Conservation (phyloP, 1,140 invertebrate species). For the Ylistrum balloti region DNA sequence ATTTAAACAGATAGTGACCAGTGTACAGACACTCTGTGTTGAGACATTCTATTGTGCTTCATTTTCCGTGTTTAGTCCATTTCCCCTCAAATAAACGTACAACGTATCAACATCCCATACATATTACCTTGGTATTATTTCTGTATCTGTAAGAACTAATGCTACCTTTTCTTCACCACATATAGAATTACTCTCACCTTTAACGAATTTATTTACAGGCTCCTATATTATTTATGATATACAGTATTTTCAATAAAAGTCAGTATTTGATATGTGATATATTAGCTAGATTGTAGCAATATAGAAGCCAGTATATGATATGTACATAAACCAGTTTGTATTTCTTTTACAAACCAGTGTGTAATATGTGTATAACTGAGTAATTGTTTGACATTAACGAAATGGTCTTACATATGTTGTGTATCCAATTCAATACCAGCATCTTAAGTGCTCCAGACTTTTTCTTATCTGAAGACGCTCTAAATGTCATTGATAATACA, state of each 20-base stretch:
- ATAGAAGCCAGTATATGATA: too few species aligned
- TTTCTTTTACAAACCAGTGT: not conserved
- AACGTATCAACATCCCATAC: too few species aligned
- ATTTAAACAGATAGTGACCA: too few species aligned
- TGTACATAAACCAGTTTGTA: too few species aligned
- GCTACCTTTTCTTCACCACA: not conserved
- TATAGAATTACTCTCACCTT: not conserved
- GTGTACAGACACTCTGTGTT: too few species aligned
- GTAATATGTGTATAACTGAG: not conserved
- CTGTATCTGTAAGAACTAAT: not conserved
- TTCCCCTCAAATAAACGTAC: not conserved
- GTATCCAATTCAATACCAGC: not conserved
- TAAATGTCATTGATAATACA: not conserved
- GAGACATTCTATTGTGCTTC: too few species aligned
- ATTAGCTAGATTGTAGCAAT: too few species aligned
- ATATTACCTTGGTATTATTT: too few species aligned
- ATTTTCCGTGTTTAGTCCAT: too few species aligned
- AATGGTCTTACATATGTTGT: not conserved
- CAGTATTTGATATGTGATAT: not conserved
- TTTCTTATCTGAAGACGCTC: not conserved
- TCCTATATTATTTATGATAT: not conserved
- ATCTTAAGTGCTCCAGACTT: not conserved
- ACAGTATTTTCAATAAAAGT: not conserved
- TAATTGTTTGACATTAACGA: not conserved
- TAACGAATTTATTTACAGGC: not conserved